These are phyloP conservation scores for Cybosia mesomella DNA, from an alignment of 2,888 invertebrate genomes.

Conservation along the genomic window DNA sequence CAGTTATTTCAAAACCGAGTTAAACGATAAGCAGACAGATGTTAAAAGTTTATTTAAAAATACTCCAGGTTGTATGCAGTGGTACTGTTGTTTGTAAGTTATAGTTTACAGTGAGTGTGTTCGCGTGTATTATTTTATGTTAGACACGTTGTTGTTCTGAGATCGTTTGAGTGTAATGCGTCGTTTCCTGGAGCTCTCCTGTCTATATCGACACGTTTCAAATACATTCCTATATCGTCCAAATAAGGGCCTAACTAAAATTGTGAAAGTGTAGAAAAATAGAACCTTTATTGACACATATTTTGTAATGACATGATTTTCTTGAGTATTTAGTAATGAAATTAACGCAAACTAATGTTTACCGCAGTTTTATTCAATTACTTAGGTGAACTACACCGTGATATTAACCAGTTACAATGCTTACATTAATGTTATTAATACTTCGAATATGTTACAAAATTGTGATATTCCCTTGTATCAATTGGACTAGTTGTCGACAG, in stretches of 20 bases:
- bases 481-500: slow-evolving; percentile 29
- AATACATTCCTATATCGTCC: slow-evolving; percentile 33
- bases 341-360: neutral
- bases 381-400: slow-evolving; percentile 3
- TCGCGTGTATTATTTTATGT: slow-evolving; percentile 55
- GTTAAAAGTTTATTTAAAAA: slow-evolving; percentile 27
- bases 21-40: slow-evolving; percentile 28
- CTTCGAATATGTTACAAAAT: slow-evolving; percentile 34
- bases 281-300: neutral
- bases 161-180: slow-evolving; percentile 33
- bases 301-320: neutral
- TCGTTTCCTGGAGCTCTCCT: slow-evolving; percentile 56
- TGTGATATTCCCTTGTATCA: slow-evolving; percentile 44
- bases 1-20: neutral
- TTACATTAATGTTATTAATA: slow-evolving; percentile 17
- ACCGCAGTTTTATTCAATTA: neutral
- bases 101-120: slow-evolving; percentile 37
- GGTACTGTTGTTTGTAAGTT: slow-evolving; percentile 34
- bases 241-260: slow-evolving; percentile 9
- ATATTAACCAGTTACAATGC: slow-evolving; percentile 18
- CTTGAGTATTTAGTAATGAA: neutral
- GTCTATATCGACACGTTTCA: slow-evolving; percentile 37
- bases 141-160: slow-evolving; percentile 37
- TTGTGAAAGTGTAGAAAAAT: neutral
- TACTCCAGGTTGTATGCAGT: slow-evolving; percentile 47